A percentile compares a stretch with the other conserved stretches of the same genome.
These are phyloP conservation scores for Hippocampus barbouri DNA, from an alignment of 2,113 vertebrate genomes.

Conservation along the genomic window DNA sequence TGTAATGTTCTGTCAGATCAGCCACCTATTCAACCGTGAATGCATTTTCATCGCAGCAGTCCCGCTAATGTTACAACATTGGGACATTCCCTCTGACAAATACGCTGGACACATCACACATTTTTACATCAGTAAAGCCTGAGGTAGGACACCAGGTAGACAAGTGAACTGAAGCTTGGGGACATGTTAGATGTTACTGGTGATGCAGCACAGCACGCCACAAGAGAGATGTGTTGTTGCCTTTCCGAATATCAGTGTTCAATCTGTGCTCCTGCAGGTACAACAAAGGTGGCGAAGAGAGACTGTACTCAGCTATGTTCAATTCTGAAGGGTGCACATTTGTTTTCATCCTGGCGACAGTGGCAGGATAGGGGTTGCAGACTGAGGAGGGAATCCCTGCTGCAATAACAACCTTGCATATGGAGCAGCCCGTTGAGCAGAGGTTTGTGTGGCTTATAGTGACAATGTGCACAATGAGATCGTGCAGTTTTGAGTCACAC, in stretches of 20 bases:
- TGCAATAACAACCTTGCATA: conserved; percentile 64
- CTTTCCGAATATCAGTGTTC: conserved; percentile 14
- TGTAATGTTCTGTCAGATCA: conserved; percentile 7
- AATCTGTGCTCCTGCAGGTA: conserved; percentile 21
- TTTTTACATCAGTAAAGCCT: conserved; percentile 10
- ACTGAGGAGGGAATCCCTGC: conserved; percentile 57
- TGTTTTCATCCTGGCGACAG: conserved; percentile 23
- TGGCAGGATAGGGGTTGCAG: conserved; percentile 20
- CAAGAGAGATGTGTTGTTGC: conserved; percentile 9
- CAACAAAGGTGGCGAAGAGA: conserved; percentile 2
- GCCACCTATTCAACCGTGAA: conserved; percentile 3
- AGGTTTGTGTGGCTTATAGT: neutral
- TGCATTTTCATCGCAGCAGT: conserved; percentile 1
- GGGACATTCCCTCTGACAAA: conserved; percentile 13
- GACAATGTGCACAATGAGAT: neutral
- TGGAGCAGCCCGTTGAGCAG: conserved; percentile 26
- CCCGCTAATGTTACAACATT: conserved; percentile 6
- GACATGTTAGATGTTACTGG: conserved; percentile 2
- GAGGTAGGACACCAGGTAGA: neutral
- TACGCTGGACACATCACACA: conserved; percentile 17
- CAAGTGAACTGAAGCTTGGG: neutral
- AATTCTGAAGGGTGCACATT: conserved; percentile 9
- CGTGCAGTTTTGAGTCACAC: too few relatives aligned
- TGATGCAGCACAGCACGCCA: conserved; percentile 19
- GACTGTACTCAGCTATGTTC: conserved; percentile 12